Evolutionary conservation across 2,888 invertebrate genomes (phyloP), one percentile per base, ranked within the genome.

Genomic region (Anaspis maculata): DNA sequence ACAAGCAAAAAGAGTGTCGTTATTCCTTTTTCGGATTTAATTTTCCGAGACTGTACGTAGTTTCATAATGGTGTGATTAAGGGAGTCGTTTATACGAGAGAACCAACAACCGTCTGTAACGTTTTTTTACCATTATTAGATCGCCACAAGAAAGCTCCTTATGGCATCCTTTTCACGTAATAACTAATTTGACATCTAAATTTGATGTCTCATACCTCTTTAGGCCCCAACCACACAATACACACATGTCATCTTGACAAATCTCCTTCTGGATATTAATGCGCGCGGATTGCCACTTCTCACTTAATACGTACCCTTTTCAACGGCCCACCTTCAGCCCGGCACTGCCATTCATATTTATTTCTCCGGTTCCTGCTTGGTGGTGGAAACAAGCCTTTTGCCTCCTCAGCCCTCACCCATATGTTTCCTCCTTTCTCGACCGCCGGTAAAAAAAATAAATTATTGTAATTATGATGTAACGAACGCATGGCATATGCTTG

Each of bases 401-500:
- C 32, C 34, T 37, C 37, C 39, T 40, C 26, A 42, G 49, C 47
- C 43, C 45, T 51, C 5, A 9, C 45, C 57, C 56, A 55, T 56
- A 52, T 52, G 51, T 41, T 45, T 42, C 45, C 30, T 23, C n/a
- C n/a, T n/a, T n/a, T n/a, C n/a, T n/a, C n/a, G n/a, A 32, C 25
- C 19, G 31, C 10, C 27, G 39, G 40, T 42, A 49, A 49, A 49
- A n/a, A 47, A 45, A 44, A 36, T 35, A 43, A 58, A 59, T 61
- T 61, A 63, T 59, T 55, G 56, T 62, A 61, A 63, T 63, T 62
- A 62, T 62, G 58, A 61, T 56, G 51, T 58, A 62, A 57, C 57
- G 59, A 58, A n/a, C n/a, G n/a, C n/a, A 58, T 57, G 58, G 59
- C 54, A 51, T 53, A 57, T 54, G 55, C 46, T 46, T n/a, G n/a